phyloP scores from a whole-genome alignment of 2,113 vertebrate genomes.

The Crypturellus undulatus region DNA sequence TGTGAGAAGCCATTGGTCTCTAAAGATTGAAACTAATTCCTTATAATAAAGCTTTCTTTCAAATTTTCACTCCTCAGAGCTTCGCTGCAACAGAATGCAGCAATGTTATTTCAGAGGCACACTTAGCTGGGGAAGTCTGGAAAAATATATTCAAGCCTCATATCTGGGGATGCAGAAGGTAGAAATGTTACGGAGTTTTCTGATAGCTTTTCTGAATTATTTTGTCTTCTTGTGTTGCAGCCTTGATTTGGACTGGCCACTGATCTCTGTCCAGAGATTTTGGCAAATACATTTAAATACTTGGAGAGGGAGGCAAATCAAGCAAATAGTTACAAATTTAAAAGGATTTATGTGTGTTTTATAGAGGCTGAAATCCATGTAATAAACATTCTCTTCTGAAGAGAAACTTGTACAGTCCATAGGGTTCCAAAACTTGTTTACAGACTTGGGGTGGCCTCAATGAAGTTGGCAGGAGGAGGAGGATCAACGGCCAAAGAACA shows the following conservation, averaged over 20 bases:
- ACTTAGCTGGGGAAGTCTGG: not conserved
- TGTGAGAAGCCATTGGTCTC: constrained; percentile 9
- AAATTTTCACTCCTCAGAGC: not conserved
- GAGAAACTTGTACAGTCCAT: not conserved
- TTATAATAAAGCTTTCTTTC: not conserved
- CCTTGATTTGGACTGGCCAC: not conserved
- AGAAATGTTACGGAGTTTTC: not conserved
- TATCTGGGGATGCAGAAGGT: not conserved
- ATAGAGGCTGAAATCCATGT: not conserved
- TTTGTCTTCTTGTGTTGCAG: not conserved
- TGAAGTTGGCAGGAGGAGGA: not conserved
- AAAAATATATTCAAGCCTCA: not conserved
- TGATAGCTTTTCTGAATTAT: not conserved
- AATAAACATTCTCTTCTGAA: not conserved
- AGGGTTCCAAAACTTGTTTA: not conserved
- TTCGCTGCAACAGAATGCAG: not conserved
- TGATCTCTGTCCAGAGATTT: not conserved
- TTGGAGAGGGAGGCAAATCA: not conserved
- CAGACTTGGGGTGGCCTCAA: not conserved
- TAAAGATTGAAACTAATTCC: not conserved
- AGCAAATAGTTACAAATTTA: not conserved
- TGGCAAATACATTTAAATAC: not conserved
- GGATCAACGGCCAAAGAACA: constrained; percentile 12
- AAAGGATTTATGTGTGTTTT: not conserved
- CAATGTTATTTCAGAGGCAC: constrained; percentile 14